Evolutionary conservation across 1,140 invertebrate genomes (phyloP).

Genomic region (Caenorhabditis tropicalis): DNA sequence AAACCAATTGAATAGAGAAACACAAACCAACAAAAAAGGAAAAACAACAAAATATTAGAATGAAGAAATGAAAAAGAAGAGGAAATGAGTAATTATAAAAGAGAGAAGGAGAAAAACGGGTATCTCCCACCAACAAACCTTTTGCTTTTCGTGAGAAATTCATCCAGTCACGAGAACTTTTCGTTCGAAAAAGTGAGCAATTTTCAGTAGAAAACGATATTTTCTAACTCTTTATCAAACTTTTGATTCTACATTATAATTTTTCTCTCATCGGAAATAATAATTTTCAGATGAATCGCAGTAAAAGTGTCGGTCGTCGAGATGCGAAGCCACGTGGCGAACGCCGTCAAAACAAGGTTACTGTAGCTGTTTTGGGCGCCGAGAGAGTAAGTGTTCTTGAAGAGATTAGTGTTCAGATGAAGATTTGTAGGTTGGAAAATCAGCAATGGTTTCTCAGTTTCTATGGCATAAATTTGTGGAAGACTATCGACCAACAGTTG

Average conservation of each 20-base stretch:
- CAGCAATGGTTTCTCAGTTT: slow-evolving; percentile 69
- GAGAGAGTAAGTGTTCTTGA: not conserved
- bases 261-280: too few species aligned
- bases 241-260: too few species aligned
- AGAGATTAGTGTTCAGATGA: not conserved
- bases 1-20: not conserved
- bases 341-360: slow-evolving; percentile 20
- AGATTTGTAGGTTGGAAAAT: slow-evolving; percentile 66
- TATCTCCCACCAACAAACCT: not conserved
- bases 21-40: not conserved
- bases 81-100: slow-evolving; percentile 31
- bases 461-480: slow-evolving; percentile 66
- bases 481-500: slow-evolving; percentile 67
- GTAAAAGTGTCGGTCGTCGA: slow-evolving; percentile 26
- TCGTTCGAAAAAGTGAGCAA: not conserved
- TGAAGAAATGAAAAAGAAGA: not conserved
- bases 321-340: slow-evolving; percentile 13
- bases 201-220: too few species aligned
- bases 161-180: slow-evolving; percentile 9
- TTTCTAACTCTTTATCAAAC: not conserved
- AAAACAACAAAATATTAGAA: not conserved
- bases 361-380: slow-evolving; percentile 5
- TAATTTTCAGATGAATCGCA: slow-evolving; percentile 3
- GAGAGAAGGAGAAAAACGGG: not conserved
- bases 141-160: slow-evolving; percentile 23